A percentile compares a stretch with the other conserved stretches of the same genome.
Evolutionary conservation across 1,140 invertebrate species (phyloP).

Genomic region (Teleogryllus occipitalis): DNA sequence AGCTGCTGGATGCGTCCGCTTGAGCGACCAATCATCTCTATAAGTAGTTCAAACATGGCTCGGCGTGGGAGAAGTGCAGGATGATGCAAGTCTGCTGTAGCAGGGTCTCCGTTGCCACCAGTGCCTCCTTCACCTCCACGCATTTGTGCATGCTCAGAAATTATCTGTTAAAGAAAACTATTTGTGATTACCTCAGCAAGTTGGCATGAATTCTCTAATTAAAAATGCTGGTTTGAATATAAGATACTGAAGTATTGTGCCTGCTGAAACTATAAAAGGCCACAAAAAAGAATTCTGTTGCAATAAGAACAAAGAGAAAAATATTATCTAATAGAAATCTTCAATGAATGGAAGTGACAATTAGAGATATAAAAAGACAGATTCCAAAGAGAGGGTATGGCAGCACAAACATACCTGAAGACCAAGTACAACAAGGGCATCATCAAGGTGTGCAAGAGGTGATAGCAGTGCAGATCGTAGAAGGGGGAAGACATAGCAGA

Average conservation of each 20-base stretch:
- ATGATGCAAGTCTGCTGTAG: slow-evolving; percentile 47
- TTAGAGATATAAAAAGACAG: background rate
- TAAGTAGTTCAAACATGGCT: slow-evolving; percentile 70
- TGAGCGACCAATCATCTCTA: slow-evolving; percentile 69
- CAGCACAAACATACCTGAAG: slow-evolving; percentile 51
- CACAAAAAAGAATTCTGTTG: too few relatives aligned
- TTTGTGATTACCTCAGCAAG: too few relatives aligned
- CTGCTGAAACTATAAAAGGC: too few relatives aligned
- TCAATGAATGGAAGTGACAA: too few relatives aligned
- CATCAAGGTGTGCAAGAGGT: slow-evolving; percentile 39
- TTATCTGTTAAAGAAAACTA: background rate
- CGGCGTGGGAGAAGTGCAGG: slow-evolving; percentile 69
- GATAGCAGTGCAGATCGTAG: slow-evolving; percentile 55
- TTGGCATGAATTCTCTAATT: too few relatives aligned
- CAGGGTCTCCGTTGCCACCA: slow-evolving; percentile 30
- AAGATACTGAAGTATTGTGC: too few relatives aligned
- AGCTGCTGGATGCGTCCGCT: slow-evolving; percentile 62
- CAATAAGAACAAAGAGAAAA: too few relatives aligned
- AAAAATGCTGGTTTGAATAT: too few relatives aligned
- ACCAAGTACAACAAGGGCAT: slow-evolving; percentile 49
- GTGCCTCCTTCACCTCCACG: slow-evolving; percentile 38
- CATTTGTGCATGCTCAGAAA: slow-evolving; percentile 56
- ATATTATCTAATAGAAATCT: too few relatives aligned
- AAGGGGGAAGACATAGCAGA: slow-evolving; percentile 77
- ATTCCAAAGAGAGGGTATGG: background rate